phyloP scores from a whole-genome alignment of 30 jellyfish, hydroid and myxozoan genomes.

The Aurelia sp. region DNA sequence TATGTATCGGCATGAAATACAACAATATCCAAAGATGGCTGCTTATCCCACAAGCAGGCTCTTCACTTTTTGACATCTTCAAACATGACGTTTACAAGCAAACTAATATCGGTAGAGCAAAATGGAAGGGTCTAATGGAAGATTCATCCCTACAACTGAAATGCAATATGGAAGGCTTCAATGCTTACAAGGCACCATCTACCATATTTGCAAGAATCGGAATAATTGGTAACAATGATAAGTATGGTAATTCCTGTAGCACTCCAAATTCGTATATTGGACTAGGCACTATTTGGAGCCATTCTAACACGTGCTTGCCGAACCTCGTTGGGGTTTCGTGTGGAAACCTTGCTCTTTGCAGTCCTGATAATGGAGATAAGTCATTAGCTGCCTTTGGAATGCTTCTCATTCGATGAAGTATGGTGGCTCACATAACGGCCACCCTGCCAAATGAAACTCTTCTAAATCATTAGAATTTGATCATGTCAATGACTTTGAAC shows the following conservation, averaged over 20 bases:
- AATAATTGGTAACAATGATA: constrained; percentile 1
- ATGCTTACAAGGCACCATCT: neutral
- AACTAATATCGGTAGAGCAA: neutral
- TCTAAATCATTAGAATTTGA: too few species aligned
- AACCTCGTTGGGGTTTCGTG: neutral
- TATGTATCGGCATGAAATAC: neutral
- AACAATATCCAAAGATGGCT: neutral
- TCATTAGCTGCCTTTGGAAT: neutral
- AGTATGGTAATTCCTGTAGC: neutral
- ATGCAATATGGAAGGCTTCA: constrained; percentile 4
- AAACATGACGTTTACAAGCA: neutral
- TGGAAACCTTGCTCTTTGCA: constrained; percentile 11
- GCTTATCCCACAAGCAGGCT: neutral
- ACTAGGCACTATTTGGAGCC: neutral
- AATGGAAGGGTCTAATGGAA: constrained; percentile 3
- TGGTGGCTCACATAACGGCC: too few species aligned
- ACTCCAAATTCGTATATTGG: constrained; percentile 7
- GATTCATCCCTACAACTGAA: neutral
- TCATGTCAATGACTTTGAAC: too few species aligned
- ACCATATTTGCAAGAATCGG: constrained; percentile 6
- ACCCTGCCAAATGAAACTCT: too few species aligned
- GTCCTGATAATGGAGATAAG: constrained; percentile 1
- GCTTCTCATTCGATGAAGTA: neutral
- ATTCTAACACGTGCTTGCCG: neutral
- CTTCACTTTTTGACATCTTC: neutral